Evolutionary conservation across 1,140 invertebrate genomes (phyloP), one percentile per base, ranked within the genome.

Genomic region (Papilio dardanus): DNA sequence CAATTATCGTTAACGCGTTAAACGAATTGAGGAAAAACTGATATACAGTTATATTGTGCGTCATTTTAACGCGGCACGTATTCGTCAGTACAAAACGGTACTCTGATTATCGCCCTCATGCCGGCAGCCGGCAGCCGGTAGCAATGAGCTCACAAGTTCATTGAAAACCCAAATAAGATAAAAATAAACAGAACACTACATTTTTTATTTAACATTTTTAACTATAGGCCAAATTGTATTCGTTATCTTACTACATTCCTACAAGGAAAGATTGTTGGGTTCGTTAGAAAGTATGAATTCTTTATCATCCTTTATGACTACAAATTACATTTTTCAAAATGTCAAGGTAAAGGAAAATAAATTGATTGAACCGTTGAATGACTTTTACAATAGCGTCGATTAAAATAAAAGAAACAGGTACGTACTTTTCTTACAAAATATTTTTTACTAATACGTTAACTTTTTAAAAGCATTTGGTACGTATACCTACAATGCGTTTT

Each of bases 21-120:
- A 62, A 28, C 24, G 54, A 62, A 62, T 14, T 62, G 24, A 14
- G 54, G 14, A 62, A 62, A 62, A 28, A 62, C 10, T 28, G 10
- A 28, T n/a, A 24, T 62, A 62, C 54, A 62, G 54, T 62, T 62
- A 35, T 40, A 68, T 35, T 8, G 31, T 37, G 31, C 12, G 30
- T 68, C 35, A 68, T 68, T 10, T 68, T 37, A 68, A 33, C 31
- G 21, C 7, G n/a, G 31, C 74, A 76, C 62, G 21, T 77, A 35
- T 12, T 37, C 24, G 76, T 76, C n/a, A 74, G 68, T 74, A 80
- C 77, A 78, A 76, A 86, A 84, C 84, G 81, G 84, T 84, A 84
- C 67, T 40, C 71, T 74, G 82, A 83, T 84, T 86, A 86, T 77
- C 82, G 75, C 74, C 35, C 74, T 28, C 76, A 42, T 69, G 62